phyloP scores from a whole-genome alignment of 2,797 vertebrate genomes.

The Erethizon dorsatum region DNA sequence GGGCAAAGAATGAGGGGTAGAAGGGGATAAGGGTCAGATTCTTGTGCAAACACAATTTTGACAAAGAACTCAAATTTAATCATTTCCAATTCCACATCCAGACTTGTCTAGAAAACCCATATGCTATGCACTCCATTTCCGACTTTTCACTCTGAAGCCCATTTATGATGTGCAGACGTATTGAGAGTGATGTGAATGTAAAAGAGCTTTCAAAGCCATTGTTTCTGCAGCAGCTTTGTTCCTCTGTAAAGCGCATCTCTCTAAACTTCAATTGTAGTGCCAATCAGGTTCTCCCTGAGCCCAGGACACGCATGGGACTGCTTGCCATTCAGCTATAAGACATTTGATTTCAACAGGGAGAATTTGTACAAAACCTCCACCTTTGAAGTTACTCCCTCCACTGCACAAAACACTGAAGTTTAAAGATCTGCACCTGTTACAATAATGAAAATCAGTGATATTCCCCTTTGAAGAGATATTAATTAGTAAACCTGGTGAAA shows the following conservation, averaged over 20 bases:
- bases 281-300: background rate
- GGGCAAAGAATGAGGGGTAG: background rate
- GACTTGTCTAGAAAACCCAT: background rate
- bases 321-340: background rate
- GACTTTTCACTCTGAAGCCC: background rate
- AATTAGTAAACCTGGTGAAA: background rate
- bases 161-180: background rate
- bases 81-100: background rate
- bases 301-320: too few relatives aligned
- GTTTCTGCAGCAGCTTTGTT: background rate
- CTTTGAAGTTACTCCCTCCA: background rate
- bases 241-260: background rate
- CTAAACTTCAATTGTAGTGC: background rate
- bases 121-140: background rate
- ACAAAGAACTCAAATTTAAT: background rate
- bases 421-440: background rate
- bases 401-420: background rate
- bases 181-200: constrained; percentile 23
- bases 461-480: background rate
- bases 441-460: background rate
- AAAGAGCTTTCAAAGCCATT: background rate
- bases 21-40: background rate
- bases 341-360: background rate
- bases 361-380: too few relatives aligned
- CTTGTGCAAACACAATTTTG: background rate